These are phyloP conservation scores for Bombus impatiens DNA, from an alignment of 1,140 invertebrate genomes.

Conservation along the genomic window DNA sequence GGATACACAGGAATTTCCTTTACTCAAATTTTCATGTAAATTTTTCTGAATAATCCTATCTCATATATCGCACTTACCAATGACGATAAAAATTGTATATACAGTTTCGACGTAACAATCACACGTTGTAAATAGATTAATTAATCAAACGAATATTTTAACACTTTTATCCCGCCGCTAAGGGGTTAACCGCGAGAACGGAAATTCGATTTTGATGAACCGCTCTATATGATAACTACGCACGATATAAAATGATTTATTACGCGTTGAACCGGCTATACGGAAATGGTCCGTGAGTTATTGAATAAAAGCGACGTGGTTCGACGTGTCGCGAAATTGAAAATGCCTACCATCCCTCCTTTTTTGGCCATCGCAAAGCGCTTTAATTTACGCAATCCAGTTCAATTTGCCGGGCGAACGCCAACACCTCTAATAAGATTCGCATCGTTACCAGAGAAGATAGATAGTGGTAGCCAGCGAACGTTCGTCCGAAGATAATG, in stretches of 20 bases:
- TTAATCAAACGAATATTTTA: background rate
- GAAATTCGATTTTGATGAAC: background rate
- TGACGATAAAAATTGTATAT: background rate
- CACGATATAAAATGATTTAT: conserved; percentile 14
- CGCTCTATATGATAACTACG: background rate
- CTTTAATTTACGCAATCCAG: conserved; percentile 44
- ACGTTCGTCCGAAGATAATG: conserved; percentile 10
- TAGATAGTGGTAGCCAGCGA: background rate
- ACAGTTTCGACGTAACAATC: background rate
- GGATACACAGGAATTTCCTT: no score
- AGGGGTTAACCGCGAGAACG: background rate
- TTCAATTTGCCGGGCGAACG: conserved; percentile 33
- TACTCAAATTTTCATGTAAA: no score
- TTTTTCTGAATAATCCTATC: no score
- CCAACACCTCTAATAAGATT: conserved; percentile 39
- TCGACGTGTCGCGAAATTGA: conserved; percentile 20
- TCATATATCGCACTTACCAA: no score
- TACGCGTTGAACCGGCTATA: background rate
- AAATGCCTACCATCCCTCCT: background rate
- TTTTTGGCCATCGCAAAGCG: background rate
- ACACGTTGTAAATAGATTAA: background rate
- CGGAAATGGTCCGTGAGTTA: conserved; percentile 18
- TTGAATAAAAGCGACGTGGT: background rate
- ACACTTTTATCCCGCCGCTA: no score
- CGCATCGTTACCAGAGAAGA: conserved; percentile 22